Base-by-base conservation (phyloP, 2,797 vertebrate species). In the Anguilla pacifica region DNA sequence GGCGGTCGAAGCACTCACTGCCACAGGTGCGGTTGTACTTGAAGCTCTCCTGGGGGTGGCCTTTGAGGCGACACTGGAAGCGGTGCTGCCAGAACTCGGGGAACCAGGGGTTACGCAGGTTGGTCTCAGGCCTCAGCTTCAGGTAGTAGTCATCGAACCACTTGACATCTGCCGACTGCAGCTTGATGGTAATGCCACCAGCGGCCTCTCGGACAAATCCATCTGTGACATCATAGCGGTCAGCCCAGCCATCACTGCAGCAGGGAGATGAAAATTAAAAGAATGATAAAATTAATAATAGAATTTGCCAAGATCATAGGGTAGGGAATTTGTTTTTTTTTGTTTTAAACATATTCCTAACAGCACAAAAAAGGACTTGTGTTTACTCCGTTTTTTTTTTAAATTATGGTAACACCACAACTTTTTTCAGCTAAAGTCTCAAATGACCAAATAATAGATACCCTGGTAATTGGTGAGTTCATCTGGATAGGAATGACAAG, bases 91-190 rank as follows among this genome's bases (percentile, higher is more conserved):
- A 99, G 92, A 99, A 99, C 93, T 99, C 98, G 51, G 97, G 97
- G 93, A 99, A 99, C 98, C 98, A 99, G 2, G 98, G 98, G 91
- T 99, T 99, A 86, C 98, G 95, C 2, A 92, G 96, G 92, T 99
- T 99, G 94, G 96, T 99, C 91, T 99, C 98, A 3, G 98, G 98
- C 2, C 97, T 96, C 55, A 99, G 97, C 90, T 98, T 96, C 90
- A 99, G 96, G 93, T 99, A 99, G 94, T 99, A 99, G 46, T 99
- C 98, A 89, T 99, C 98, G 86, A 98, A 99, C 98, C 98, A 99
- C 90, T 98, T 98, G 90, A 99, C 98, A 0, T 99, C 98, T 0
- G 98, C 97, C n/a, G 98, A 99, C 89, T 99, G 98, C 25, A 99
- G 98, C 92, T 99, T 99, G 94, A 99, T 99, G 0, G 98, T 99